A percentile compares a stretch with the other conserved stretches of the same genome.
phyloP scores from a whole-genome alignment of 2,888 invertebrate genomes.

The Labia minor region DNA sequence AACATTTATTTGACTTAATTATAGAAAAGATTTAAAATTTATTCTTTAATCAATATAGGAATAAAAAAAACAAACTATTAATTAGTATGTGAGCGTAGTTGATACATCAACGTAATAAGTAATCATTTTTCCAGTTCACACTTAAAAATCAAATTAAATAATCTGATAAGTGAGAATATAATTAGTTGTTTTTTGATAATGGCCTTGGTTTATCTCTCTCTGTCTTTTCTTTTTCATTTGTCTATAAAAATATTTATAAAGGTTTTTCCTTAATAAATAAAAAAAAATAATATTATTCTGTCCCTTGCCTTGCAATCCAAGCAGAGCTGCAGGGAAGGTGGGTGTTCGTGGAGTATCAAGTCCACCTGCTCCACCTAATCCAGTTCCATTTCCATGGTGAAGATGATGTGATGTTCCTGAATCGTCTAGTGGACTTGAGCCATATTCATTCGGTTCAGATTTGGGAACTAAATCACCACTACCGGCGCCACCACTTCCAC shows the following conservation, averaged over 20 bases:
- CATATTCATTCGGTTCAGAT: constrained; percentile 61
- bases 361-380: constrained; percentile 49
- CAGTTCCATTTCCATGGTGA: constrained; percentile 41
- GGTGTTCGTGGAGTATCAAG: constrained; percentile 56
- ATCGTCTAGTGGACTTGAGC: constrained; percentile 43
- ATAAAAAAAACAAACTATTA: no score
- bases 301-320: constrained; percentile 66
- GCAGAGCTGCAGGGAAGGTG: constrained; percentile 66
- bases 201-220: background rate
- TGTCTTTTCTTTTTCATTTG: background rate
- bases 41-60: no score
- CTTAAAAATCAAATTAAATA: no score
- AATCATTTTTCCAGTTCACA: no score
- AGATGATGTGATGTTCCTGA: constrained; percentile 33
- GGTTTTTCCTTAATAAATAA: background rate
- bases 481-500: constrained; percentile 45
- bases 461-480: constrained; percentile 50
- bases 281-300: background rate
- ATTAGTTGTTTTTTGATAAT: constrained; percentile 1
- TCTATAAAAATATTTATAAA: background rate
- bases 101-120: no score
- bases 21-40: no score
- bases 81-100: no score
- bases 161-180: background rate
- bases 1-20: no score